Evolutionary conservation across 1,140 invertebrate genomes (phyloP).

Genomic region (Portunus trituberculatus): DNA sequence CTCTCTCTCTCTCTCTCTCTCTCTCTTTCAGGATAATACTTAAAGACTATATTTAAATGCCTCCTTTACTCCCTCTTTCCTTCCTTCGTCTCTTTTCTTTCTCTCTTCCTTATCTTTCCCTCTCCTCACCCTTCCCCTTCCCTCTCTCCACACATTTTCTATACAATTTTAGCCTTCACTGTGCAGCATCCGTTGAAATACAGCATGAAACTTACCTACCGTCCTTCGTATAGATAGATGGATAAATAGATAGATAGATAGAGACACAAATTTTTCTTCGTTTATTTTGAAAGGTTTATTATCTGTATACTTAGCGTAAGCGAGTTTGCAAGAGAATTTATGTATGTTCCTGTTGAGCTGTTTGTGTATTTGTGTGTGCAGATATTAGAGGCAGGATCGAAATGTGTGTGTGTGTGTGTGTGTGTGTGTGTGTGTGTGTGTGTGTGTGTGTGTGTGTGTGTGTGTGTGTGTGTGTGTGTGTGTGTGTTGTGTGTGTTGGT

Average conservation of each 20-base stretch:
- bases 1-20: too few relatives aligned
- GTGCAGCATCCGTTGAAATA: neutral
- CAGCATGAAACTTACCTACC: neutral
- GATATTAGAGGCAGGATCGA: too few relatives aligned
- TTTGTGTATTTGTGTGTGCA: too few relatives aligned
- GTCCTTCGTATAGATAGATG: neutral
- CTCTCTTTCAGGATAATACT: neutral
- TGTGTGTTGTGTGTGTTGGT: too few relatives aligned
- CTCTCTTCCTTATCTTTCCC: neutral
- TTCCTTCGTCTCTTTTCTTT: neutral
- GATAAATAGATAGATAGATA: neutral
- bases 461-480: neutral
- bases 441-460: neutral
- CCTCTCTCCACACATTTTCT: too few relatives aligned
- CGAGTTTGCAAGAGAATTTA: too few relatives aligned
- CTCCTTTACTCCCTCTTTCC: neutral
- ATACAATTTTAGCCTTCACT: neutral
- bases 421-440: constrained; percentile 20
- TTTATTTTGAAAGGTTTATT: neutral
- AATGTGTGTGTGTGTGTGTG: constrained; percentile 5
- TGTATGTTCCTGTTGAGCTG: too few relatives aligned
- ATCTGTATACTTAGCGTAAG: neutral
- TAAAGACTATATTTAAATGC: neutral
- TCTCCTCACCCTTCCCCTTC: too few relatives aligned
- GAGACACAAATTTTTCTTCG: neutral